Evolutionary conservation across 2,113 vertebrate species (phyloP), one percentile per base, ranked within the genome.

Genomic region (Alethe diademata): DNA sequence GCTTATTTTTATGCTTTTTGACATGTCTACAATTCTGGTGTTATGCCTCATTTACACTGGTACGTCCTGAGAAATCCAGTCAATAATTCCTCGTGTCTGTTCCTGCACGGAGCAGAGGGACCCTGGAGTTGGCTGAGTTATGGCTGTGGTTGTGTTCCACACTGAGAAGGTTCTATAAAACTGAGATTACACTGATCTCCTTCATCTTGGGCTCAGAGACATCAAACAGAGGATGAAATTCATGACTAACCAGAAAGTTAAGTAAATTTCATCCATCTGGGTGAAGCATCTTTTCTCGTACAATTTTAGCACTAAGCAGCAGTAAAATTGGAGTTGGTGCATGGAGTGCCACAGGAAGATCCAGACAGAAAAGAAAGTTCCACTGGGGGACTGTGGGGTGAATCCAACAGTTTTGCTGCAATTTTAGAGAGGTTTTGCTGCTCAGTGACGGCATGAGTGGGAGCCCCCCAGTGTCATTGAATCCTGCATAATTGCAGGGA

Each of bases 41-140:
- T 73, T 92, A n/a, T n/a, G 86, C 89, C 67, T 96, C 91, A 86
- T 94, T 93, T 84, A 31, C 83, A 50, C 58, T 29, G 86, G 62
- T 31, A 48, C 50, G 1, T 92, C 80, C 64, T 73, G 84, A 92
- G 87, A 71, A 80, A 70, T 78, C 64, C 16, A 70, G 72, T 62
- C 84, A 36, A 33, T 81, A 91, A 78, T 70, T 94, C 88, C 88
- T 91, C 1, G 0, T 57, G 71, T 18, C 82, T 79, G 87, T 6
- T 64, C 19, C 31, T 51, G 29, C 72, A 33, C 0, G 4, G 88
- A 61, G 56, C 83, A 38, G 36, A 3, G 42, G 29, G 86, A 42
- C 54, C 74, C 11, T 29, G 19, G 42, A 67, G 50, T 2, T 35
- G 38, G 36, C 78, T 10, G 19, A 89, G 83, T 62, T 72, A 70